These are phyloP conservation scores for Chironomus tepperi DNA, from an alignment of 1,140 invertebrate genomes.

Conservation along the genomic window DNA sequence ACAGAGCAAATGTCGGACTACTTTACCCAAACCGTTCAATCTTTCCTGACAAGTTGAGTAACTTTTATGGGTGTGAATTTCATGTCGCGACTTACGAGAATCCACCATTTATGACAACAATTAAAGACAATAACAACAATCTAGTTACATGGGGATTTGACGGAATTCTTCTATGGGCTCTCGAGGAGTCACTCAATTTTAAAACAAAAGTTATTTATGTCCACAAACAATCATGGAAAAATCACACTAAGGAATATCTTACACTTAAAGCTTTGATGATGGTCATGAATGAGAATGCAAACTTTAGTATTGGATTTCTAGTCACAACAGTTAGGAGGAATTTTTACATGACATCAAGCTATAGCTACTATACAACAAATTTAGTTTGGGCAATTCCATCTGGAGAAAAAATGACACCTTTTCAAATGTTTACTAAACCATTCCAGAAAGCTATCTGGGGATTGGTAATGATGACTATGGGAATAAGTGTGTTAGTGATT, in stretches of 20 bases:
- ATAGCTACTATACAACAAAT: background rate
- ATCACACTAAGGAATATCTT: background rate
- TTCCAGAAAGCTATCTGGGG: background rate
- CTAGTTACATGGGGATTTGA: background rate
- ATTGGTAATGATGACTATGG: background rate
- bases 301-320: background rate
- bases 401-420: background rate
- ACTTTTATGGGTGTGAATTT: slow-evolving; percentile 22
- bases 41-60: slow-evolving; percentile 21
- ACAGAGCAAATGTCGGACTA: background rate
- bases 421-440: background rate
- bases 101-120: background rate
- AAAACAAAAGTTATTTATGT: background rate
- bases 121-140: background rate
- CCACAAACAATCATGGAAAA: background rate
- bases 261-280: background rate
- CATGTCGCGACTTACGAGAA: background rate
- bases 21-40: background rate
- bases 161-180: background rate
- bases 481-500: background rate
- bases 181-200: slow-evolving; percentile 15
- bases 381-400: background rate
- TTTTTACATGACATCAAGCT: background rate
- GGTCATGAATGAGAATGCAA: background rate
- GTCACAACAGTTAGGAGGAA: background rate